Conservation (phyloP, 1,140 invertebrate species). For the Monochamus saltuarius region DNA sequence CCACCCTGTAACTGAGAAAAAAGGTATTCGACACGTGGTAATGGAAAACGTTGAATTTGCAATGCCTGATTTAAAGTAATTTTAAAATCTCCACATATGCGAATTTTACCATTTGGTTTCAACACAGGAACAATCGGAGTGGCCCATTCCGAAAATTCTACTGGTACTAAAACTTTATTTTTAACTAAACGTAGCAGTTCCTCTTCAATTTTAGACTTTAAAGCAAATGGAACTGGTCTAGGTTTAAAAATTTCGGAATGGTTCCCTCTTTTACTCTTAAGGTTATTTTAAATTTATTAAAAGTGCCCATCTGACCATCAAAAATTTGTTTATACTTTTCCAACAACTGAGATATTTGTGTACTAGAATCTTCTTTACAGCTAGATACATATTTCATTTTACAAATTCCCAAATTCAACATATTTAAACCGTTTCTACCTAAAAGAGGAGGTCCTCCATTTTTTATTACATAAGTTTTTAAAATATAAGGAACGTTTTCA, state of each 20-base stretch:
- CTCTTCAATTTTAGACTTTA: conserved; percentile 7
- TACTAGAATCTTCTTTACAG: conserved; percentile 26
- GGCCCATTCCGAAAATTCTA: conserved; percentile 18
- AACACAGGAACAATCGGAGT: conserved; percentile 20
- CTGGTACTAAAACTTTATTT: conserved; percentile 4
- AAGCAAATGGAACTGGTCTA: neutral
- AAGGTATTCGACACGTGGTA: conserved; percentile 30
- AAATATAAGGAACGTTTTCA: conserved; percentile 1
- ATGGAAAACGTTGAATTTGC: conserved; percentile 22
- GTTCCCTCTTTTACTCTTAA: conserved; percentile 14
- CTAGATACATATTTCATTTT: neutral
- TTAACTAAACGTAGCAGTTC: conserved; percentile 6
- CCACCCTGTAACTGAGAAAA: conserved; percentile 32
- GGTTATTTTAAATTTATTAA: conserved; percentile 35
- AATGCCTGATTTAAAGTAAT: conserved; percentile 34
- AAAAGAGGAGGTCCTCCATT: conserved; percentile 10
- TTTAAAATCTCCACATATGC: conserved; percentile 51
- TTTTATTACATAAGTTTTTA: conserved; percentile 13
- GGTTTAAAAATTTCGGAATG: conserved; percentile 7
- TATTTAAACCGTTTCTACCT: conserved; percentile 13
- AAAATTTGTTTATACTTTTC: conserved; percentile 4
- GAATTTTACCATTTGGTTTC: conserved; percentile 34
- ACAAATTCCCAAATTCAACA: conserved; percentile 15
- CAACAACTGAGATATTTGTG: neutral
- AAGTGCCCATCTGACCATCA: conserved; percentile 3